Conservation (phyloP, 92 coral and sea anemone species). For the Heteractis magnifica region DNA sequence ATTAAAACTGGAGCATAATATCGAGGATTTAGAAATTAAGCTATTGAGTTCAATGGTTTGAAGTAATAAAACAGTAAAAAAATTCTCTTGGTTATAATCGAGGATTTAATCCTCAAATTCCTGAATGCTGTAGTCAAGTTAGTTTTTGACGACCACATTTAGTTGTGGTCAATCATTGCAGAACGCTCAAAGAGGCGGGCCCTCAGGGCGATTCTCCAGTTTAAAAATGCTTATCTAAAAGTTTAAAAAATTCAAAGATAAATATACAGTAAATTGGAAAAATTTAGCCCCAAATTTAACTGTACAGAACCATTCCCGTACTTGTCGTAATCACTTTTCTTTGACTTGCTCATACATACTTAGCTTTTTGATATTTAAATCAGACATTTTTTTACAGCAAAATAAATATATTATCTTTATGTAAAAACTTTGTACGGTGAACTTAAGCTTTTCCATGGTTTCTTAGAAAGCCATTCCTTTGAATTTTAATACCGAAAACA, state of each 20-base stretch:
- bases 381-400: background rate
- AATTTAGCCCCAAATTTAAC: background rate
- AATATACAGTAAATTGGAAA: background rate
- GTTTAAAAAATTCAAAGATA: background rate
- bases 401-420: background rate
- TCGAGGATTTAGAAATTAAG: background rate
- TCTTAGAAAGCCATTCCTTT: background rate
- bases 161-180: background rate
- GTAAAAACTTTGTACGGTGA: background rate
- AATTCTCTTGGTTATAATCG: background rate
- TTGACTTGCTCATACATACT: background rate
- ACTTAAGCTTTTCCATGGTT: background rate
- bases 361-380: background rate
- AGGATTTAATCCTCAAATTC: background rate
- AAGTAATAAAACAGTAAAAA: background rate
- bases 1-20: background rate
- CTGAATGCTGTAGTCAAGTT: background rate
- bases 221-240: background rate
- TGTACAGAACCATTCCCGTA: background rate
- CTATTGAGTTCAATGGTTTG: background rate
- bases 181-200: background rate
- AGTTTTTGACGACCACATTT: background rate
- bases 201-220: background rate
- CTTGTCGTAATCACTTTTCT: background rate
- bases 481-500: background rate